Percentiles rank a stretch among this genome's conserved stretches.
Evolutionary conservation across 2,888 invertebrate species (phyloP).

Genomic region (Antitype chi): DNA sequence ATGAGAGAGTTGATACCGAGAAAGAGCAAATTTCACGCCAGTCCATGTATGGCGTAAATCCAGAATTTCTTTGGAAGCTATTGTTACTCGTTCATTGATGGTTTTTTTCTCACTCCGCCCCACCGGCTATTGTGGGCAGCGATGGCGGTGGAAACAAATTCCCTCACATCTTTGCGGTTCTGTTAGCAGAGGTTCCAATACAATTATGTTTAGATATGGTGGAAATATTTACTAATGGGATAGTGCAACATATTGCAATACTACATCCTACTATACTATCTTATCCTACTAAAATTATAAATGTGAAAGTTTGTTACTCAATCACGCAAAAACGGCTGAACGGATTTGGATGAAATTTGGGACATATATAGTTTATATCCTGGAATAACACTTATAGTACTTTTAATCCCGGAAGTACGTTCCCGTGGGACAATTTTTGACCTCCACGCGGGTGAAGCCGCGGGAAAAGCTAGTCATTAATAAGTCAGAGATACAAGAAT

Average conservation of each 20-base stretch:
- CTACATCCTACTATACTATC: no score
- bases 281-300: no score
- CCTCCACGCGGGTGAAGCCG: no score
- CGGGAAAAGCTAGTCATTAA: background rate
- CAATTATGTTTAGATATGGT: background rate
- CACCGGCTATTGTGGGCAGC: constrained; percentile 76
- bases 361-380: no score
- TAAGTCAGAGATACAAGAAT: background rate
- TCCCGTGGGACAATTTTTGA: no score
- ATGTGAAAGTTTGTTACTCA: no score
- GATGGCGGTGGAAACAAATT: constrained; percentile 69
- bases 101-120: constrained; percentile 81
- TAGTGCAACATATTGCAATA: background rate
- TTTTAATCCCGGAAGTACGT: no score
- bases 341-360: no score
- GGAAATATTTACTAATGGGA: background rate
- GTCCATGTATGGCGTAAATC: constrained; percentile 72
- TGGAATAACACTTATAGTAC: no score
- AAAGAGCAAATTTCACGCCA: constrained; percentile 81
- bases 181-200: background rate
- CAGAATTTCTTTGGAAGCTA: constrained; percentile 76
- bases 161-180: constrained; percentile 60
- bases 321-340: no score
- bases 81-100: constrained; percentile 82
- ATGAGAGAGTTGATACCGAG: constrained; percentile 71